These are phyloP conservation scores for Scatophagus argus DNA, from an alignment of 2,113 vertebrate genomes.

Conservation along the genomic window DNA sequence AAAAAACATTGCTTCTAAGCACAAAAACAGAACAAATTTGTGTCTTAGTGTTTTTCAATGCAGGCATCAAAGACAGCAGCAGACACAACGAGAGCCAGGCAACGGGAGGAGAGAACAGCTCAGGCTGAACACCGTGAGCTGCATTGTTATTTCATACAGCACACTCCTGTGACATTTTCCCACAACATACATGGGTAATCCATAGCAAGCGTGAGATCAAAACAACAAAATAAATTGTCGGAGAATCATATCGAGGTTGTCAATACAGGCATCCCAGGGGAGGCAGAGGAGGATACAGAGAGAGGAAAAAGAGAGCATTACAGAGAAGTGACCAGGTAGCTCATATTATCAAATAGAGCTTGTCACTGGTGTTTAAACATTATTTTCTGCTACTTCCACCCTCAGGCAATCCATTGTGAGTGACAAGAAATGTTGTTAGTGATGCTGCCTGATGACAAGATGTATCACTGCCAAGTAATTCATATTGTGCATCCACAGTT, in stretches of 20 bases:
- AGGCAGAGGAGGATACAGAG: slow-evolving; percentile 29
- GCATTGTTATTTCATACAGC: slow-evolving; percentile 69
- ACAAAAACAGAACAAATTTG: slow-evolving; percentile 67
- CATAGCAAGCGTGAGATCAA: slow-evolving; percentile 65
- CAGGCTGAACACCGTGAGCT: slow-evolving; percentile 52
- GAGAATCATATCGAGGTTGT: slow-evolving; percentile 54
- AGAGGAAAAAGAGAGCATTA: slow-evolving; percentile 26
- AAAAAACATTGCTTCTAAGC: slow-evolving; percentile 26
- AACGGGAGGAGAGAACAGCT: slow-evolving; percentile 45
- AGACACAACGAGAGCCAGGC: slow-evolving; percentile 52
- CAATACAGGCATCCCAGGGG: slow-evolving; percentile 52
- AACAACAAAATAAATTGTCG: slow-evolving; percentile 69
- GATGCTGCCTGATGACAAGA: slow-evolving; percentile 33
- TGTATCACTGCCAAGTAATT: slow-evolving; percentile 17
- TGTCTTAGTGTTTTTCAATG: slow-evolving; percentile 58
- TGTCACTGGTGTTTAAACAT: slow-evolving; percentile 46
- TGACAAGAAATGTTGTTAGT: slow-evolving; percentile 34
- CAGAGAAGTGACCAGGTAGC: slow-evolving; percentile 56
- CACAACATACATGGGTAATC: slow-evolving; percentile 69
- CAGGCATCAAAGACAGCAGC: slow-evolving; percentile 72
- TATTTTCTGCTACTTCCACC: slow-evolving; percentile 30
- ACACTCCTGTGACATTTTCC: slow-evolving; percentile 62
- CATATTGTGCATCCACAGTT: not conserved
- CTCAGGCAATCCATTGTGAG: slow-evolving; percentile 18
- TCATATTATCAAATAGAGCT: slow-evolving; percentile 55